Conservation (phyloP, 1,140 invertebrate genomes). For the Linepithema humile region DNA sequence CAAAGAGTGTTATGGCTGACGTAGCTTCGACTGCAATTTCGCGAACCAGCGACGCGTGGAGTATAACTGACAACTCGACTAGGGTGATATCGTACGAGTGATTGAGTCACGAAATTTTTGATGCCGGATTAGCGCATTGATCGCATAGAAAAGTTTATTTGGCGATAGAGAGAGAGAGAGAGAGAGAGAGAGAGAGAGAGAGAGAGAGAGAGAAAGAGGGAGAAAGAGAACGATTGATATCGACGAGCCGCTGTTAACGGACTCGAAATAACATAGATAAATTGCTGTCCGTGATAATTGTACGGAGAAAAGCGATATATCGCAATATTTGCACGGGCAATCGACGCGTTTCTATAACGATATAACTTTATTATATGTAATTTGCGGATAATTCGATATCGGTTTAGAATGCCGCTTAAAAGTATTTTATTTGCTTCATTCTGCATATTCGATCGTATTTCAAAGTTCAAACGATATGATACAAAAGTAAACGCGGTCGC, state of each 20-base stretch:
- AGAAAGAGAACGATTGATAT: too few relatives aligned
- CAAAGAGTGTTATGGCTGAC: conserved; percentile 45
- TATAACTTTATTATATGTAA: neutral
- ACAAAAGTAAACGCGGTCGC: neutral
- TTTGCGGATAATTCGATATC: neutral
- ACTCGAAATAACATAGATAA: neutral
- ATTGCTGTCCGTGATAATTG: neutral
- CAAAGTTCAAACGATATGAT: neutral
- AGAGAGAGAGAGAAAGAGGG: too few relatives aligned
- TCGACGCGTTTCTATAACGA: neutral
- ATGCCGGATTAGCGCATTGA: conserved; percentile 16
- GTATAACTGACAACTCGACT: conserved; percentile 16
- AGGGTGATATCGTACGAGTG: neutral
- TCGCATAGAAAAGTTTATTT: conserved; percentile 1
- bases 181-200: too few relatives aligned
- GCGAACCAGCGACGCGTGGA: conserved; percentile 28
- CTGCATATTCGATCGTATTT: neutral
- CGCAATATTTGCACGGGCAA: neutral
- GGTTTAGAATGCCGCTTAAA: neutral
- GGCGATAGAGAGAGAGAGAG: neutral
- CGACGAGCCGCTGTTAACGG: neutral
- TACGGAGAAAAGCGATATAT: neutral
- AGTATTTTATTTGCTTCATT: neutral
- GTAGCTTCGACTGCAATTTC: conserved; percentile 58
- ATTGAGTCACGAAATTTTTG: conserved; percentile 44